These are phyloP conservation scores for Ceratoteleas bidentatus DNA, from an alignment of 1,140 invertebrate species.

Conservation along the genomic window DNA sequence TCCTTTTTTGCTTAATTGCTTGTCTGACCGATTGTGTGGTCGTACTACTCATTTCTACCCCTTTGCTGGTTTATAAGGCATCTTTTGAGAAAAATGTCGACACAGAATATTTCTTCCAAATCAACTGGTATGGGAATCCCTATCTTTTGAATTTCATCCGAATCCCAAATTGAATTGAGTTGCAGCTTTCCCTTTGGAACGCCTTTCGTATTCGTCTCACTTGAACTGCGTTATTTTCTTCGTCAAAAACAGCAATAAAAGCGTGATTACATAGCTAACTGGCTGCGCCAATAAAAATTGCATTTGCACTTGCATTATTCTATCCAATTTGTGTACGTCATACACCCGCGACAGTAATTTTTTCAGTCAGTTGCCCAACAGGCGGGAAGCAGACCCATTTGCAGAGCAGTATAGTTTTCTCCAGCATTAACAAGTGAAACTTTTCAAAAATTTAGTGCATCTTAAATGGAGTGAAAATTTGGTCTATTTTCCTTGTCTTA, in stretches of 20 bases:
- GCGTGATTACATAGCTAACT: slow-evolving; percentile 5
- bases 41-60: no score
- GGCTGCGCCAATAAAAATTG: slow-evolving; percentile 18
- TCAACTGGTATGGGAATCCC: no score
- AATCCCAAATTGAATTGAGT: no score
- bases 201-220: neutral
- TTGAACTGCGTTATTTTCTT: slow-evolving; percentile 1
- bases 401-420: neutral
- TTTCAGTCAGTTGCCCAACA: slow-evolving; percentile 8
- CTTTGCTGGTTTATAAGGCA: no score
- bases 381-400: neutral
- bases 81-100: no score
- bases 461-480: neutral
- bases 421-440: neutral
- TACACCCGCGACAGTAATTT: neutral
- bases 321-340: slow-evolving; percentile 25
- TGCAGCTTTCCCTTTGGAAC: no score
- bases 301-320: slow-evolving; percentile 26
- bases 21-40: neutral
- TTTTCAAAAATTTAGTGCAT: no score
- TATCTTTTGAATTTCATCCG: no score
- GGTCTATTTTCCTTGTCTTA: neutral
- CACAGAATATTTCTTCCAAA: no score
- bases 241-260: slow-evolving; percentile 2
- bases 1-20: neutral